A percentile compares a stretch with the other conserved stretches of the same genome.
Conservation (phyloP, 2,888 invertebrate genomes). For the Hypolimnas misippus region DNA sequence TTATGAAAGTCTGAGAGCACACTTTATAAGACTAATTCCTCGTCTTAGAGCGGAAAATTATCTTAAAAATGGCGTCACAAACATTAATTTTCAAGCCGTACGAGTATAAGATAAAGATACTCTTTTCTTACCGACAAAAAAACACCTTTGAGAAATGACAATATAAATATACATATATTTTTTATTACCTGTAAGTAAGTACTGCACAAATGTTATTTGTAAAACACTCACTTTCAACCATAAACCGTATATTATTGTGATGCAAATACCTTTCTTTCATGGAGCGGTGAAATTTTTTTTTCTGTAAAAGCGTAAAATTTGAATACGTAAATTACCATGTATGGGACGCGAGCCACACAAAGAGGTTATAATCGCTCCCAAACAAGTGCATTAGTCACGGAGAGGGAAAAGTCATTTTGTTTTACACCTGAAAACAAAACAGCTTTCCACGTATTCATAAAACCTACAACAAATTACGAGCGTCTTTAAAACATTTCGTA, state of each 20-base stretch:
- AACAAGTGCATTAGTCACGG: conserved; percentile 73
- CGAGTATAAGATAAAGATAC: too few relatives aligned
- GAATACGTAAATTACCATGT: conserved; percentile 52
- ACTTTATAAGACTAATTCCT: too few relatives aligned
- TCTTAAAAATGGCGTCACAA: too few relatives aligned
- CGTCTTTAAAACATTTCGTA: conserved; percentile 52
- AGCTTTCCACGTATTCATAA: conserved; percentile 60
- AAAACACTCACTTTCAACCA: conserved; percentile 7
- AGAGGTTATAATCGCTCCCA: conserved; percentile 64
- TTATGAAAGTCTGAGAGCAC: too few relatives aligned
- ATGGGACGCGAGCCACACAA: conserved; percentile 57
- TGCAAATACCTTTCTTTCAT: conserved; percentile 50
- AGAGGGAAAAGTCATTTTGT: conserved; percentile 68
- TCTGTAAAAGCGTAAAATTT: conserved; percentile 63
- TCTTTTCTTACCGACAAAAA: too few relatives aligned
- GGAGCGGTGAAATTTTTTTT: conserved; percentile 62
- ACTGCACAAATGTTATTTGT: neutral
- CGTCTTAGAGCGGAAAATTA: too few relatives aligned
- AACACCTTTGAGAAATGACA: too few relatives aligned
- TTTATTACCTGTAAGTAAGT: neutral
- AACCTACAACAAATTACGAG: conserved; percentile 59
- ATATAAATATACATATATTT: too few relatives aligned
- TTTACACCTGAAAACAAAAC: conserved; percentile 73
- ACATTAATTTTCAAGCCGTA: too few relatives aligned
- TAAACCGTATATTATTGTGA: conserved; percentile 36